Evolutionary conservation across 2,113 vertebrate species (phyloP), one percentile per base, ranked within the genome.

Genomic region (Pterocles burchelli): DNA sequence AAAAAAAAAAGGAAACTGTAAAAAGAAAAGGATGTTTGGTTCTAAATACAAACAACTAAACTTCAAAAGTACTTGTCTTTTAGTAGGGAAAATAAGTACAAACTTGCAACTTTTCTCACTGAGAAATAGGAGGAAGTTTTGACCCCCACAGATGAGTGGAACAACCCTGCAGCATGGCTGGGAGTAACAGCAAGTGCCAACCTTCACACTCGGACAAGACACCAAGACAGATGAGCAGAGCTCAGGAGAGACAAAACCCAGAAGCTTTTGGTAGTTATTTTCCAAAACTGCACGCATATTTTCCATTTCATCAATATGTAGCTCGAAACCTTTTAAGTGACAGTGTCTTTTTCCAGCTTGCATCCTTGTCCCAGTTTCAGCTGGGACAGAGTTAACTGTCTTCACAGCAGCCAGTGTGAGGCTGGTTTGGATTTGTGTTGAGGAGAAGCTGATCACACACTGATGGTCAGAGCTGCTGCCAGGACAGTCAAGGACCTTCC

Each of bases 181-280:
- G 41, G 2, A 15, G 13, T 34, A 41, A 20, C 25, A 58, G 67
- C 67, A 34, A 45, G 33, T 1, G 10, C 14, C 55, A 28, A 17
- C 3, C 0, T 9, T n/a, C 33, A 41, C 65, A 1, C 31, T 33
- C 12, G 55, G 55, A 61, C 75, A 33, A 31, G 58, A 17, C 74
- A 45, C 46, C 0, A 0, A 28, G 46, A 41, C 3, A 21, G 59
- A 41, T 1, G 13, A 38, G 34, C 24, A 34, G 54, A 82, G 21
- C 59, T 67, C 36, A 25, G 15, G 15, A 31, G 17, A 55, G 10
- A 59, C 25, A 66, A 41, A 34, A 34, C 0, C 4, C 16, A 58
- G 29, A 9, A 43, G 28, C 5, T 49, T 75, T 38, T 19, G 17
- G 22, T 26, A 4, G 24, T 54, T 38, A 5, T 57, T 79, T 46